Conservation (phyloP, 1,140 invertebrate genomes). For the Nephila pilipes region DNA sequence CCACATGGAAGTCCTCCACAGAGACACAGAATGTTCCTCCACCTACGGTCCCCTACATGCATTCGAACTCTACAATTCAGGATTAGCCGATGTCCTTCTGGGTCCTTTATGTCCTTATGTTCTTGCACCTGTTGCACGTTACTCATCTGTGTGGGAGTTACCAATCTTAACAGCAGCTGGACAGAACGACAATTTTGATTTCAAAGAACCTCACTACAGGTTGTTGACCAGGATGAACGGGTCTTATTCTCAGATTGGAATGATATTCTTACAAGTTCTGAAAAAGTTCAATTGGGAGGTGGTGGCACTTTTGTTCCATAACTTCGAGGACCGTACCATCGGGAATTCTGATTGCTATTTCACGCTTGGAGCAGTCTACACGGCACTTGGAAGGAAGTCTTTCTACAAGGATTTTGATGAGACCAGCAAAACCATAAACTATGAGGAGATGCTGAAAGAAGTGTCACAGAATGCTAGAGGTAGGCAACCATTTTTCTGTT, state of each 20-base stretch:
- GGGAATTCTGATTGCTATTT: slow-evolving; percentile 90
- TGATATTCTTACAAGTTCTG: slow-evolving; percentile 86
- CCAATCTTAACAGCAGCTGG: slow-evolving; percentile 93
- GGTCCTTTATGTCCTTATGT: slow-evolving; percentile 96
- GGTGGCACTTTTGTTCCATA: slow-evolving; percentile 81
- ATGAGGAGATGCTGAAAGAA: slow-evolving; percentile 85
- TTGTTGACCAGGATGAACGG: slow-evolving; percentile 93
- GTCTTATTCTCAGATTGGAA: slow-evolving; percentile 85
- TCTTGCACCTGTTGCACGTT: slow-evolving; percentile 93
- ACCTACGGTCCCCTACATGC: slow-evolving; percentile 89
- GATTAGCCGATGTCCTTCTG: slow-evolving; percentile 89
- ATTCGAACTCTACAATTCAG: slow-evolving; percentile 87
- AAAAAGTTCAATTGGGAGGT: slow-evolving; percentile 87
- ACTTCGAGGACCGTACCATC: slow-evolving; percentile 78
- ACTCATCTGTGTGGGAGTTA: slow-evolving; percentile 92
- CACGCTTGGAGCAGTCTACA: slow-evolving; percentile 86
- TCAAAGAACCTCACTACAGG: slow-evolving; percentile 86
- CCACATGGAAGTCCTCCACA: slow-evolving; percentile 85
- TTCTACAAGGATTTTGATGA: slow-evolving; percentile 86
- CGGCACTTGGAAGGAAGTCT: slow-evolving; percentile 84
- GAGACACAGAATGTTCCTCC: slow-evolving; percentile 90
- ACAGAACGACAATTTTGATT: slow-evolving; percentile 89
- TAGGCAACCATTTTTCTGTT: slow-evolving; percentile 83
- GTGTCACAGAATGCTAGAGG: slow-evolving; percentile 88
- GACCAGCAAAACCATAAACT: slow-evolving; percentile 81